Percentiles rank a stretch among this genome's conserved stretches.
Evolutionary conservation across 2,797 vertebrate species (phyloP).

Genomic region (Mormyrus hasselquistii): DNA sequence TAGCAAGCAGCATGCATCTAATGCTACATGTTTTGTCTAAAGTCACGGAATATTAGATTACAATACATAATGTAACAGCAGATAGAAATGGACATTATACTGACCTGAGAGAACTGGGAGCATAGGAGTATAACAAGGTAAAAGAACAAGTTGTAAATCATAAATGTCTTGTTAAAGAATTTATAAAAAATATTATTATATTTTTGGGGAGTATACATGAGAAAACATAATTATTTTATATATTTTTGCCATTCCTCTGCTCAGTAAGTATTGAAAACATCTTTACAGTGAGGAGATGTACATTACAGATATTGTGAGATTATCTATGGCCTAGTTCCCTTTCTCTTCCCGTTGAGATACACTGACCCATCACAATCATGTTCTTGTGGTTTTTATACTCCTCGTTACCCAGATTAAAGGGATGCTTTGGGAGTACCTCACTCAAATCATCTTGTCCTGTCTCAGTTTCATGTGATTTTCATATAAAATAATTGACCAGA

Average conservation of each 20-base stretch:
- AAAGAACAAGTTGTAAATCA: background rate
- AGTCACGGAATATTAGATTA: background rate
- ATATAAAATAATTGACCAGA: background rate
- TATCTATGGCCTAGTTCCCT: conserved; percentile 21
- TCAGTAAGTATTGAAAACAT: background rate
- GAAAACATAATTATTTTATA: background rate
- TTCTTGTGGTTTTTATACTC: conserved; percentile 11
- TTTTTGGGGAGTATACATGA: background rate
- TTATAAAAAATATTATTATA: background rate
- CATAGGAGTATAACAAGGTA: background rate
- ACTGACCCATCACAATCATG: conserved; percentile 23
- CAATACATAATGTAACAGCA: background rate
- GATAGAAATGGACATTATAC: background rate
- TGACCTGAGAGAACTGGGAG: conserved; percentile 35
- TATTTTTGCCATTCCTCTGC: background rate
- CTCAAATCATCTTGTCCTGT: background rate
- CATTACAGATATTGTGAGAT: conserved; percentile 9
- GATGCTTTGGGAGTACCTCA: background rate
- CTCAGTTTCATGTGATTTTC: background rate
- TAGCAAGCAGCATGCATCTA: conserved; percentile 1
- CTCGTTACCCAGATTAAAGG: background rate
- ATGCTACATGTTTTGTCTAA: background rate
- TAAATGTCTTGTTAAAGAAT: background rate
- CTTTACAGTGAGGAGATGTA: background rate
- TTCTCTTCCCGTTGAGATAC: conserved; percentile 10